A percentile compares a stretch with the other conserved stretches of the same genome.
Conservation (phyloP, 2,113 vertebrate species). For the Suncus etruscus region DNA sequence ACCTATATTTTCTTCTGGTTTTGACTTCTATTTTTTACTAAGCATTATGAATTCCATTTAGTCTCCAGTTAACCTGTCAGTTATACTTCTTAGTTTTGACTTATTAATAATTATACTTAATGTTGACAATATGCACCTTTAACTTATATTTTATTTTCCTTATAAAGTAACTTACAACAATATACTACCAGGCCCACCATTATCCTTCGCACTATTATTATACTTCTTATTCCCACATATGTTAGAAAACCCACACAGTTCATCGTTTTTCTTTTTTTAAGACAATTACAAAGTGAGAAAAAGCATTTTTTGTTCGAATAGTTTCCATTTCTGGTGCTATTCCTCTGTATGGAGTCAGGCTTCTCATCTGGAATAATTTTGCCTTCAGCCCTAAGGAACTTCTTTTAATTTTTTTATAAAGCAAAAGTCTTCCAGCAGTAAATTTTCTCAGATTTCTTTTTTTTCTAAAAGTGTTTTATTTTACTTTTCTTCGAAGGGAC, state of each 20-base stretch:
- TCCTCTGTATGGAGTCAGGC: conserved; percentile 49
- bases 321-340: conserved; percentile 53
- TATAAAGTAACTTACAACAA: background rate
- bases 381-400: conserved; percentile 29
- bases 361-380: conserved; percentile 51
- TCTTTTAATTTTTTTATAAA: conserved; percentile 51
- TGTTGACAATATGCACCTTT: background rate
- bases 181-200: background rate
- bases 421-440: conserved; percentile 7
- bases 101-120: background rate
- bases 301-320: background rate
- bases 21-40: background rate
- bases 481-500: conserved; percentile 19
- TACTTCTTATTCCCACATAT: background rate
- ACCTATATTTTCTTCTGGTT: background rate
- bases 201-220: background rate
- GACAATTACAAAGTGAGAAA: conserved; percentile 44
- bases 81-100: background rate
- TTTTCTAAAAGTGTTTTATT: conserved; percentile 49
- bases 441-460: background rate
- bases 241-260: background rate
- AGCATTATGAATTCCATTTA: background rate
- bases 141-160: background rate
- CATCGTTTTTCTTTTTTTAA: conserved; percentile 44
- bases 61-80: background rate